Conservation (phyloP, 2,113 vertebrate species). For the Neogobius melanostomus region DNA sequence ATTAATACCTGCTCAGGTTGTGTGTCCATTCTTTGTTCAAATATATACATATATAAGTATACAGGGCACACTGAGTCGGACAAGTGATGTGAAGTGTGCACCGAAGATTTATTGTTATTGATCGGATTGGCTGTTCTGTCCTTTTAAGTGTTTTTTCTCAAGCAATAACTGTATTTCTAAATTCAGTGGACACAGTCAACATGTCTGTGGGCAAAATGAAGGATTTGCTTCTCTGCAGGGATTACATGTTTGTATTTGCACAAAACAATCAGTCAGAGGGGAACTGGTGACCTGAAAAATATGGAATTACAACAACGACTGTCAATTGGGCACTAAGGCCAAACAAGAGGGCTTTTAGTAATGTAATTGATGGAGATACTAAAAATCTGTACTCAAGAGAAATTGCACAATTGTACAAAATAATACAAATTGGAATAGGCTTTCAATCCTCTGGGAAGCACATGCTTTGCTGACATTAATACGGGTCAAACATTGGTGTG, state of each 20-base stretch:
- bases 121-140: neutral
- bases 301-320: neutral
- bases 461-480: no score
- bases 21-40: constrained; percentile 21
- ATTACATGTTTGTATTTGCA: constrained; percentile 37
- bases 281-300: neutral
- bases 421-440: neutral
- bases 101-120: constrained; percentile 7
- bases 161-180: neutral
- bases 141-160: neutral
- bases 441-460: no score
- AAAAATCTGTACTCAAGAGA: neutral
- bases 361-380: neutral
- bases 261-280: constrained; percentile 18
- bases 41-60: constrained; percentile 8
- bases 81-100: neutral
- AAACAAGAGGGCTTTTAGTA: neutral
- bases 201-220: constrained; percentile 41
- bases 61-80: neutral
- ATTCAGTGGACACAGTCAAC: constrained; percentile 29
- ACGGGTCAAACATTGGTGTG: no score
- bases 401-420: neutral
- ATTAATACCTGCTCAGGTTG: constrained; percentile 38
- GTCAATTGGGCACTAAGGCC: neutral
- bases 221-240: constrained; percentile 30